Percentiles rank a stretch among this genome's conserved stretches.
Evolutionary conservation across 1,140 invertebrate species (phyloP).

Genomic region (Microvelia longipes): DNA sequence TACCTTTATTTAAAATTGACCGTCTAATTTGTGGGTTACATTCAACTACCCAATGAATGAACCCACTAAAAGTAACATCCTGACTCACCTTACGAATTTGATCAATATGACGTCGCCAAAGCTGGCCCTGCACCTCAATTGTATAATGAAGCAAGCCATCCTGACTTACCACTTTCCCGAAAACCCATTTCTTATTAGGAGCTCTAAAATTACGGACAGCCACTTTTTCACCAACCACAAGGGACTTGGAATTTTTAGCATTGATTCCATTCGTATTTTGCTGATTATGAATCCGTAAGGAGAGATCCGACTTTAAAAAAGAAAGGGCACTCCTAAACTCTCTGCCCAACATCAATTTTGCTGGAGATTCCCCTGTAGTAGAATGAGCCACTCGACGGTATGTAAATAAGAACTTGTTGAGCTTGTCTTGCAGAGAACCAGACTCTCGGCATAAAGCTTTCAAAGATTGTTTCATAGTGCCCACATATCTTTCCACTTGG

Average conservation of each 20-base stretch:
- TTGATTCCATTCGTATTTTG: not conserved
- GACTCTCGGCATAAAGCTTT: not conserved
- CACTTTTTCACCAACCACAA: not conserved
- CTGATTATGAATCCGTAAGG: not conserved
- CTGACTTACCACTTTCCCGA: not conserved
- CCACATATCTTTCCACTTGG: not conserved
- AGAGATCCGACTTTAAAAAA: not conserved
- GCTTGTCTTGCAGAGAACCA: not conserved
- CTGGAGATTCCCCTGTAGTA: not conserved
- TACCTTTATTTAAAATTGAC: too few relatives aligned
- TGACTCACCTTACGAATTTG: not conserved
- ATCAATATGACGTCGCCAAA: not conserved
- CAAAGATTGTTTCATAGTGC: not conserved
- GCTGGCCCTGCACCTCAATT: not conserved
- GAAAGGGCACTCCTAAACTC: not conserved
- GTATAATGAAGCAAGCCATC: not conserved
- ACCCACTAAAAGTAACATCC: too few relatives aligned
- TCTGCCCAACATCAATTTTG: not conserved
- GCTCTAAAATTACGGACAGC: not conserved
- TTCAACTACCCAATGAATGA: too few relatives aligned
- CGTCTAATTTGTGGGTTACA: too few relatives aligned
- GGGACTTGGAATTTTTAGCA: not conserved
- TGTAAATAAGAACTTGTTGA: constrained; percentile 1
- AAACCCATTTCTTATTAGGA: not conserved
- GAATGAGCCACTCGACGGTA: constrained; percentile 1